These are phyloP conservation scores for Lysandra bellargus DNA, from an alignment of 2,888 invertebrate species.

Conservation along the genomic window DNA sequence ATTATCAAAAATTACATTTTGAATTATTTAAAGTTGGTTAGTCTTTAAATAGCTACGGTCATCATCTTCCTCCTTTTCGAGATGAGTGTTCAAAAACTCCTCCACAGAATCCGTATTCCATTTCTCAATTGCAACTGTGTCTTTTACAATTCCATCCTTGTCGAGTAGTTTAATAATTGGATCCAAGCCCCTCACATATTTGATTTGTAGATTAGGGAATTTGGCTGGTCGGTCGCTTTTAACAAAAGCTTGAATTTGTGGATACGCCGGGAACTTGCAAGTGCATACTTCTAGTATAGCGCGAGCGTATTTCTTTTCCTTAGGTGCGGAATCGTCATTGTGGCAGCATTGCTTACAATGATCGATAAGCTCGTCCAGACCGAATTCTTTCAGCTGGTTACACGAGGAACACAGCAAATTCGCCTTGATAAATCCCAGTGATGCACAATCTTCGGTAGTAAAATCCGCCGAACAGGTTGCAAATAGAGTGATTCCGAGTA, in stretches of 20 bases:
- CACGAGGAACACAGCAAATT: conserved; percentile 94
- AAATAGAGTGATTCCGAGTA: conserved; percentile 18
- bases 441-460: conserved; percentile 90
- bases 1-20: conserved; percentile 27
- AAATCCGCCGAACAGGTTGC: conserved; percentile 73
- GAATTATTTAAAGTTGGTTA: conserved; percentile 72
- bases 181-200: conserved; percentile 95
- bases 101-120: conserved; percentile 99
- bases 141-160: conserved; percentile 89
- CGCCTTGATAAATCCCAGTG: conserved; percentile 91
- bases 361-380: conserved; percentile 83
- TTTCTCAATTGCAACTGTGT: conserved; percentile 96
- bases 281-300: conserved; percentile 98
- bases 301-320: conserved; percentile 90
- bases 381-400: conserved; percentile 89
- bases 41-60: conserved; percentile 81
- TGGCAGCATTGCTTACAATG: conserved; percentile 91
- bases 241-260: conserved; percentile 98
- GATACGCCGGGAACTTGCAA: conserved; percentile 98
- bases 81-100: conserved; percentile 95
- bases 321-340: conserved; percentile 84
- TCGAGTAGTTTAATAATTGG: conserved; percentile 96
- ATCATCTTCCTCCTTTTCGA: conserved; percentile 82
- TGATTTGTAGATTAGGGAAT: conserved; percentile 94
- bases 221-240: conserved; percentile 94